Evolutionary conservation across 2,797 vertebrate species (phyloP).

Genomic region (Argya squamiceps): DNA sequence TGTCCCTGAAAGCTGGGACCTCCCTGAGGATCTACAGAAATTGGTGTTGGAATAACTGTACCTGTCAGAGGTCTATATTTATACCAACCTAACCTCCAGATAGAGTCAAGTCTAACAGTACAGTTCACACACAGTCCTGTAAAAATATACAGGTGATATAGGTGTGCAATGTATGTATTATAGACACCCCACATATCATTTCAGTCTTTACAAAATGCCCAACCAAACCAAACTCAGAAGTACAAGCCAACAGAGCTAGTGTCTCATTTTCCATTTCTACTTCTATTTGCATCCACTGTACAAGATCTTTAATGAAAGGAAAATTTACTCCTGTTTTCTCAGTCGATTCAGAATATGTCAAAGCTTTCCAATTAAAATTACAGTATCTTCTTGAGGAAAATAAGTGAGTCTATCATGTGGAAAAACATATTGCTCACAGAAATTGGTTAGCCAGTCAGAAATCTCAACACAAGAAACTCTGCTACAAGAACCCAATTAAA

Average conservation of each 20-base stretch:
- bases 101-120: neutral
- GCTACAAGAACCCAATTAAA: constrained; percentile 42
- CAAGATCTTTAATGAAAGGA: constrained; percentile 22
- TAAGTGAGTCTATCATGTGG: constrained; percentile 35
- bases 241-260: neutral
- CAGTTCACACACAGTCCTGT: neutral
- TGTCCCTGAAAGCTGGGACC: neutral
- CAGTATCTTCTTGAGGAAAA: constrained; percentile 31
- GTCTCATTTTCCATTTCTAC: neutral
- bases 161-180: neutral
- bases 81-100: neutral
- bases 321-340: constrained; percentile 26
- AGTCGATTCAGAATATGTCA: neutral
- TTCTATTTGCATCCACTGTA: constrained; percentile 5
- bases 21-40: neutral
- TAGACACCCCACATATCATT: neutral
- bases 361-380: constrained; percentile 57
- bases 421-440: constrained; percentile 27
- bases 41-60: neutral
- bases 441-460: constrained; percentile 47
- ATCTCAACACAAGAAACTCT: constrained; percentile 5
- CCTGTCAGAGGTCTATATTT: neutral
- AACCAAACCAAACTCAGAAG: neutral
- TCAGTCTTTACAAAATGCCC: neutral
- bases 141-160: neutral